Conservation (phyloP, 2,113 vertebrate genomes). For the Baryphthengus martii region DNA sequence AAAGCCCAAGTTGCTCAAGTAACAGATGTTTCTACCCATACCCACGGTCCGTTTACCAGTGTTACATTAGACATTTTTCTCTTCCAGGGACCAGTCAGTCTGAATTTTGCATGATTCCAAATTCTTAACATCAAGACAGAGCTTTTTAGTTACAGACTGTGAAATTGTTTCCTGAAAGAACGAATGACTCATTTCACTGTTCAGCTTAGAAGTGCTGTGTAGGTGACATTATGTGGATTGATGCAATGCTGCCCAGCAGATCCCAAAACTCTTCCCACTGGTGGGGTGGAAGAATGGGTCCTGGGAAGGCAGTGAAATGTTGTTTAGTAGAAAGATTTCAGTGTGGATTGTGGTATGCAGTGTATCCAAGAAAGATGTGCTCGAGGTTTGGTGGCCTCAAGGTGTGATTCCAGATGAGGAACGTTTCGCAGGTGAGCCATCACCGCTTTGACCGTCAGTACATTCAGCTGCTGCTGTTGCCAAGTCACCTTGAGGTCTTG, state of each 20-base stretch:
- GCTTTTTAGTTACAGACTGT: not conserved
- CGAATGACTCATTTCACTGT: not conserved
- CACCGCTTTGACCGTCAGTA: not conserved
- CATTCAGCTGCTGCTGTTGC: not conserved
- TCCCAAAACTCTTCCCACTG: not conserved
- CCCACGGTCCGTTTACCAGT: not conserved
- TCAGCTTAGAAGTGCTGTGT: not conserved
- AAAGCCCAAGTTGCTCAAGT: not conserved
- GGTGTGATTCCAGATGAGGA: not conserved
- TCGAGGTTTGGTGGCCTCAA: not conserved
- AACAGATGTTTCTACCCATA: slow-evolving; percentile 27
- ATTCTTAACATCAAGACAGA: not conserved
- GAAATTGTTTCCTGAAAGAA: not conserved
- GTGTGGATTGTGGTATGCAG: not conserved
- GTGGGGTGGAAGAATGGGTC: not conserved
- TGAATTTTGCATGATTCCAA: not conserved
- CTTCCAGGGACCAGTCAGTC: not conserved
- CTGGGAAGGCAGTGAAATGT: not conserved
- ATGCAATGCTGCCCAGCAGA: not conserved
- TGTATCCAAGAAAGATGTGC: not conserved
- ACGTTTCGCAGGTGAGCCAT: not conserved
- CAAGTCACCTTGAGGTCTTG: not conserved
- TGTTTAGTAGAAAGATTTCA: not conserved
- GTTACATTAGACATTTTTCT: not conserved
- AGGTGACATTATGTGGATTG: not conserved